A percentile compares a stretch with the other conserved stretches of the same genome.
phyloP scores from a whole-genome alignment of 1,140 invertebrate genomes.

The Aplysia californica region DNA sequence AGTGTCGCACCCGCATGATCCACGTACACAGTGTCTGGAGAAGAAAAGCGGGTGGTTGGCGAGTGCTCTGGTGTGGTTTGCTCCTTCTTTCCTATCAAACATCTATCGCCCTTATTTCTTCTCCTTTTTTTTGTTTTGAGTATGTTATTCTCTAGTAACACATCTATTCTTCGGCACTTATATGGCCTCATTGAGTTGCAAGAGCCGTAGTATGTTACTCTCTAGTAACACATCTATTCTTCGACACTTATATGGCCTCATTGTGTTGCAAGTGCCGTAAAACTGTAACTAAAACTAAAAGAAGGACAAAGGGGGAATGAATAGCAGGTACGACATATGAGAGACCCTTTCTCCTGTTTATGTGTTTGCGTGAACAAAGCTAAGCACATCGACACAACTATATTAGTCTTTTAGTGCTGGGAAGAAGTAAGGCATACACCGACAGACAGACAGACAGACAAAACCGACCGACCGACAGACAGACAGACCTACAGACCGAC shows the following conservation, averaged over 20 bases:
- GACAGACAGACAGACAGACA: slow-evolving; percentile 24
- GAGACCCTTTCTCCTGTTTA: too few relatives aligned
- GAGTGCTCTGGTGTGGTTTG: too few relatives aligned
- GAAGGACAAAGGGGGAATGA: slow-evolving; percentile 2
- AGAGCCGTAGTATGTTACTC: neutral
- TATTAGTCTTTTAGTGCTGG: too few relatives aligned
- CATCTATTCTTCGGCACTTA: neutral
- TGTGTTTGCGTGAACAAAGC: too few relatives aligned
- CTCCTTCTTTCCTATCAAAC: too few relatives aligned
- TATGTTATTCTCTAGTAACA: neutral
- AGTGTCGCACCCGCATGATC: slow-evolving; percentile 91
- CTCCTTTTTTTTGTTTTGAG: neutral
- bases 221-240: neutral
- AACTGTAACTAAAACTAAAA: neutral
- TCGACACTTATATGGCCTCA: neutral
- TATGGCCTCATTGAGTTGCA: too few relatives aligned
- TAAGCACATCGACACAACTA: too few relatives aligned
- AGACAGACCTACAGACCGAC: slow-evolving; percentile 8
- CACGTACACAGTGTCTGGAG: slow-evolving; percentile 77
- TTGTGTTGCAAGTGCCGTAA: neutral
- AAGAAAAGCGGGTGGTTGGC: neutral
- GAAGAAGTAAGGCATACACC: slow-evolving; percentile 8
- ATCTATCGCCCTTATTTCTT: too few relatives aligned
- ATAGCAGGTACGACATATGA: neutral
- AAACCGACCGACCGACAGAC: slow-evolving; percentile 3